Evolutionary conservation across 1,140 invertebrate species (phyloP), one percentile per base, ranked within the genome.

Genomic region (Drosophila busckii): DNA sequence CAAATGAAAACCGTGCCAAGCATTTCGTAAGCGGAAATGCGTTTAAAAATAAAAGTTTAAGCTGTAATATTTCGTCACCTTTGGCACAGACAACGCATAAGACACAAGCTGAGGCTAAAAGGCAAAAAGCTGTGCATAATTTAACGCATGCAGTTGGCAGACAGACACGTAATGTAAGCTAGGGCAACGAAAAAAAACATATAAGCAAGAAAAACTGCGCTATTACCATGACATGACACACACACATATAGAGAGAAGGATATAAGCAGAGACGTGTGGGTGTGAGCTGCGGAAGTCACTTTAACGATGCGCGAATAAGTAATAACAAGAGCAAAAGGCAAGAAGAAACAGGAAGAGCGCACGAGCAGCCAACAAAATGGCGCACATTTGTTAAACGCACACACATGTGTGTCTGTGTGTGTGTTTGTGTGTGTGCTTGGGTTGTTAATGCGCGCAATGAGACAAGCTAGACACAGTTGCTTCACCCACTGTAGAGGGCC

Each of bases 21-120:
- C 71, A 70, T 69, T 80, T 80, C 82, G 75, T 82, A 75, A 62
- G 55, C 65, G 65, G 54, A 82, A 80, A 82, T 75, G 82, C 63
- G 59, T 37, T 55, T 48, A 58, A 71, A 75, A 55, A 6, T 7
- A 25, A 16, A 75, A 76, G 75, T 70, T 82, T 83, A 82, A 83
- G 67, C 83, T 82, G 75, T 82, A 70, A 82, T 82, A 82, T 82
- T 82, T 82, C 76, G 75, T 82, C 75, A 82, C 75, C 75, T 82
- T 82, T 64, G 45, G 42, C 44, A 12, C 7, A 12, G 4, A 26
- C 10, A 10, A 44, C 2, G 17, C 12, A 23, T n/a, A 22, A 12
- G 7, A 16, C n/a, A 34, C 7, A 3, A 22, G 45, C 38, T 32
- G 40, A 37, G 48, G 25, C 58, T 50, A 48, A 73, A 66, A 55